Evolutionary conservation across 92 coral and sea anemone species (phyloP), one percentile per base, ranked within the genome.

Genomic region (Isaurus tuberculatus): DNA sequence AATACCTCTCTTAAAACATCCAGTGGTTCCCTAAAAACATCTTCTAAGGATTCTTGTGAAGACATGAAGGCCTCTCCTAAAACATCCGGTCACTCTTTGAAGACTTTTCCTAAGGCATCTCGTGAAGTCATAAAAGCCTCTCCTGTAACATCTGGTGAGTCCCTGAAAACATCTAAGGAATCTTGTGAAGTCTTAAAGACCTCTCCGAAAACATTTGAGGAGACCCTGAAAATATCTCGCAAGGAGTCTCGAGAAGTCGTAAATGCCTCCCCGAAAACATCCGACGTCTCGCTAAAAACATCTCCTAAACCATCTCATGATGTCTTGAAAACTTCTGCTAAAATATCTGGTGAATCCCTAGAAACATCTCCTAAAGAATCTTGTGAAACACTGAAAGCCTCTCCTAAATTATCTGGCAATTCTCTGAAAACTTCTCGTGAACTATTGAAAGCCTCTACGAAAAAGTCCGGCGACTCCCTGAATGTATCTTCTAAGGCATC

Each of bases 1-100:
- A 86, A 75, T 36, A 23, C 70, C 10, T 8, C 85, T 33, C 80
- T 84, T 8, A 63, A 75, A 32, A 5, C 75, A 53, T 83, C 91
- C 11, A 63, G 49, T 2, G 32, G 75, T 1, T 15, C 51, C 1
- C 22, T 69, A 5, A 69, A 69, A 36, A 22, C n/a, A 20, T 69
- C 73, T 69, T 8, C 29, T 2, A 36, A 34, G 27, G 73, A 13
- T 32, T 69, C 49, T 36, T 1, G 14, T 1, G 27, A 30, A 15
- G 3, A 5, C 33, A 0, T 11, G 30, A 65, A 65, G 17, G 20
- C 6, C 6, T 68, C 73, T 19, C 25, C 49, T n/a, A 69, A 69
- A 8, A 2, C 19, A 36, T 37, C 51, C 13, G 48, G 27, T 5
- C 48, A 20, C 0, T 3, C 9, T 6, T 44, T 67, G 25, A 31